Conservation (phyloP, 1,140 invertebrate species). For the Dermatophagoides farinae region DNA sequence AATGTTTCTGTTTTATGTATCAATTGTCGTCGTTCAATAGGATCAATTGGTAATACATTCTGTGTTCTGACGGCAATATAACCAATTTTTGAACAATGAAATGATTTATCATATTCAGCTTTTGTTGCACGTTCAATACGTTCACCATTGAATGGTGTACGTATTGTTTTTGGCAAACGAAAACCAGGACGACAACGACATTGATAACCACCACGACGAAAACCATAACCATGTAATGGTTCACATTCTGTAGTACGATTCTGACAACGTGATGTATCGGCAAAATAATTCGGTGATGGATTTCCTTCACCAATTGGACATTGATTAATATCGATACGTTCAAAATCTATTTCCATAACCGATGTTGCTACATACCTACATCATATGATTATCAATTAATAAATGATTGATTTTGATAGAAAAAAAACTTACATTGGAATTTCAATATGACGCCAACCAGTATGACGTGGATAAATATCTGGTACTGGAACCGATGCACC, state of each 20-base stretch:
- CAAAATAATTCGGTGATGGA: constrained; percentile 65
- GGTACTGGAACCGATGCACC: constrained; percentile 78
- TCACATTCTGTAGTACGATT: constrained; percentile 88
- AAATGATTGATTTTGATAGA: neutral
- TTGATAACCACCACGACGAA: constrained; percentile 81
- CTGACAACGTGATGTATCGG: constrained; percentile 74
- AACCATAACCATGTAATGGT: constrained; percentile 84
- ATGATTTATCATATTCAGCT: constrained; percentile 75
- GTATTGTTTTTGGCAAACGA: constrained; percentile 59
- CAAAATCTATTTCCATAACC: constrained; percentile 89
- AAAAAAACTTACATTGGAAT: constrained; percentile 56
- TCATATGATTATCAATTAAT: constrained; percentile 19
- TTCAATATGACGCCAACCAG: constrained; percentile 78
- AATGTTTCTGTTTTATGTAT: constrained; percentile 16
- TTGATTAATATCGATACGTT: constrained; percentile 92
- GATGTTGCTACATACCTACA: constrained; percentile 69
- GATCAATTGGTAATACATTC: constrained; percentile 18
- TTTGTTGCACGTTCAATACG: constrained; percentile 74
- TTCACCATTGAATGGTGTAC: constrained; percentile 75
- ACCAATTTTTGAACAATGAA: constrained; percentile 72
- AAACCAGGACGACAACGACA: constrained; percentile 76
- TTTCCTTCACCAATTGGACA: constrained; percentile 76
- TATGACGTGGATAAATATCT: constrained; percentile 85
- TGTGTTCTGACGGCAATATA: constrained; percentile 36
- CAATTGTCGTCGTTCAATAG: constrained; percentile 15